Conservation (phyloP, 2,888 invertebrate genomes). For the Drosophila cognata region DNA sequence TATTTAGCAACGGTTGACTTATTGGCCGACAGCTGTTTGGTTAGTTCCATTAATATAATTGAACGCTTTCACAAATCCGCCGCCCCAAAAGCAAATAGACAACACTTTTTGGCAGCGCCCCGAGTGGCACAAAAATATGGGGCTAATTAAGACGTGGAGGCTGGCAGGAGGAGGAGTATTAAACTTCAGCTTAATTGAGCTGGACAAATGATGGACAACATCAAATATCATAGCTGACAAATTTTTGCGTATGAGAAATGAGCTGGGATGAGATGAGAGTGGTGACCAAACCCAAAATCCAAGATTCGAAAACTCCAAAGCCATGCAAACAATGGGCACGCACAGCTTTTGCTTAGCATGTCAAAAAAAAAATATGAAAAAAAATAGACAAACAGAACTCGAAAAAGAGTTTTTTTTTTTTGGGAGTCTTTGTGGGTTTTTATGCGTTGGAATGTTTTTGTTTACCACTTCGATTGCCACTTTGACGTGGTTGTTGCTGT, state of each 20-base stretch:
- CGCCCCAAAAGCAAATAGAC: slow-evolving; percentile 38
- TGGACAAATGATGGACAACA: slow-evolving; percentile 27
- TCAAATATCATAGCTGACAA: slow-evolving; percentile 57
- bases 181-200: slow-evolving; percentile 66
- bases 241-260: slow-evolving; percentile 65
- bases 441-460: slow-evolving; percentile 72
- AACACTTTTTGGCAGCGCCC: slow-evolving; percentile 45
- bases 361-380: slow-evolving; percentile 25
- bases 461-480: slow-evolving; percentile 54
- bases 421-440: slow-evolving; percentile 34
- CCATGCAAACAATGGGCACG: slow-evolving; percentile 57
- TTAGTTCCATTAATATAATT: slow-evolving; percentile 81
- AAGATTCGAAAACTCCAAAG: slow-evolving; percentile 19
- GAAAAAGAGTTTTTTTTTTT: slow-evolving; percentile 30
- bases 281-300: slow-evolving; percentile 23
- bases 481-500: slow-evolving; percentile 24
- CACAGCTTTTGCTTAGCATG: slow-evolving; percentile 46
- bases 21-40: slow-evolving; percentile 52
- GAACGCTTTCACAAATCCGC: slow-evolving; percentile 82
- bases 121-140: slow-evolving; percentile 42
- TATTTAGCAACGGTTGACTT: slow-evolving; percentile 34
- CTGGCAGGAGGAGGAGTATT: neutral
- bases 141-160: slow-evolving; percentile 15
- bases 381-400: slow-evolving; percentile 43
- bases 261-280: slow-evolving; percentile 27